Conservation (phyloP, 2,797 vertebrate genomes). For the Anas capensis region DNA sequence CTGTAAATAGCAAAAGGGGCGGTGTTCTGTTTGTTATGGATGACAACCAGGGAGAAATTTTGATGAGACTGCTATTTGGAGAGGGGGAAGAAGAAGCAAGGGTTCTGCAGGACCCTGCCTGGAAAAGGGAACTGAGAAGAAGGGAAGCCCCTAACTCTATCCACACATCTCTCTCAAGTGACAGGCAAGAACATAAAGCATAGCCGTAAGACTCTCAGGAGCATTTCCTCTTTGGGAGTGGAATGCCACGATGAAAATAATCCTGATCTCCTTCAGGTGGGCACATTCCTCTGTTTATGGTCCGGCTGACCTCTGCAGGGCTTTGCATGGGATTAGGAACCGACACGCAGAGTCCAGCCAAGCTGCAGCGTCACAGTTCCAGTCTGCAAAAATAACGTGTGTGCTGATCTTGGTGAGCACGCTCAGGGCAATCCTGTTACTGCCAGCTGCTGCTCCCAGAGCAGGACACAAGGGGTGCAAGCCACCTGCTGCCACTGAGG, state of each 20-base stretch:
- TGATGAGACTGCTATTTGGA: conserved; percentile 7
- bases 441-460: neutral
- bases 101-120: neutral
- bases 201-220: fast-evolving
- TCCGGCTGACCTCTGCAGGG: neutral
- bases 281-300: neutral
- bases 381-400: conserved; percentile 31
- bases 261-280: neutral
- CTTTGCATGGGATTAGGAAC: conserved; percentile 15
- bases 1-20: conserved; percentile 53
- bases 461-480: neutral
- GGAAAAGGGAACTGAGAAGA: neutral
- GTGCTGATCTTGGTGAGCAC: conserved; percentile 16
- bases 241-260: neutral
- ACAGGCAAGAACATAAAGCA: neutral
- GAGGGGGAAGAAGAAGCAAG: neutral
- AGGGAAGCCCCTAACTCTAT: neutral
- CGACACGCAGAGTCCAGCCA: neutral
- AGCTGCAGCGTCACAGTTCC: neutral
- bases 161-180: neutral
- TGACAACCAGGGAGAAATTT: conserved; percentile 1
- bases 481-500: neutral
- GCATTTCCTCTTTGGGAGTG: neutral
- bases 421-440: neutral
- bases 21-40: conserved; percentile 21